Percentiles rank a stretch among this genome's conserved stretches.
phyloP scores from a whole-genome alignment of 2,888 invertebrate genomes.

The Caenorhabditis sp. region DNA sequence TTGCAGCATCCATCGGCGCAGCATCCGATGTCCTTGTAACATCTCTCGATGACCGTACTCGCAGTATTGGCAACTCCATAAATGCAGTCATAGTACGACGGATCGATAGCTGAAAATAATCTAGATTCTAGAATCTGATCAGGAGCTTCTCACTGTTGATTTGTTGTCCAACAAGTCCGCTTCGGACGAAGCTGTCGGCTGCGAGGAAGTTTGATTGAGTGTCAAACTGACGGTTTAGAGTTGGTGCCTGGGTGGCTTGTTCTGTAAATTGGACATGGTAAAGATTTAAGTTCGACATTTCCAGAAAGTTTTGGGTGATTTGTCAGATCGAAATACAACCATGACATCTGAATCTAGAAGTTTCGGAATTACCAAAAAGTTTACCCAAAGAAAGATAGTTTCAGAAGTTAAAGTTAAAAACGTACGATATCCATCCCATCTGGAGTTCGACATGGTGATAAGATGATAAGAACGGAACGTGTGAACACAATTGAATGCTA shows the following conservation, averaged over 20 bases:
- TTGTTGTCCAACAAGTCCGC: constrained; percentile 69
- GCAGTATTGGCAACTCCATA: constrained; percentile 74
- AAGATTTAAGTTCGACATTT: neutral
- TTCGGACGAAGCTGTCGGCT: constrained; percentile 66
- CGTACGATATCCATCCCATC: constrained; percentile 67
- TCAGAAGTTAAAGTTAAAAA: constrained; percentile 5
- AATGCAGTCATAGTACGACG: constrained; percentile 76
- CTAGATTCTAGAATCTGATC: neutral
- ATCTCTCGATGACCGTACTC: constrained; percentile 72
- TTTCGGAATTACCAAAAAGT: neutral
- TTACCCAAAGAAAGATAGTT: neutral
- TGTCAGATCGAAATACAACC: too few species aligned
- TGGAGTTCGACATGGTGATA: constrained; percentile 56
- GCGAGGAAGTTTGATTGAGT: constrained; percentile 55
- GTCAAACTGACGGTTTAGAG: constrained; percentile 62
- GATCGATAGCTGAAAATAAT: constrained; percentile 72
- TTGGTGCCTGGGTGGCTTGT: constrained; percentile 48
- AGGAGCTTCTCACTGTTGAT: constrained; percentile 68
- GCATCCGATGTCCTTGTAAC: constrained; percentile 78
- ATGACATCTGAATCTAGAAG: too few species aligned
- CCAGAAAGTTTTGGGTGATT: too few species aligned
- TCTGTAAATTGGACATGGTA: constrained; percentile 20
- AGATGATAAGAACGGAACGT: constrained; percentile 33
- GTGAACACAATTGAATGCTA: constrained; percentile 44
- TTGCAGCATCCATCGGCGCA: constrained; percentile 74